phyloP scores from a whole-genome alignment of 2,797 vertebrate species.

The Cetoscarus ocellatus region DNA sequence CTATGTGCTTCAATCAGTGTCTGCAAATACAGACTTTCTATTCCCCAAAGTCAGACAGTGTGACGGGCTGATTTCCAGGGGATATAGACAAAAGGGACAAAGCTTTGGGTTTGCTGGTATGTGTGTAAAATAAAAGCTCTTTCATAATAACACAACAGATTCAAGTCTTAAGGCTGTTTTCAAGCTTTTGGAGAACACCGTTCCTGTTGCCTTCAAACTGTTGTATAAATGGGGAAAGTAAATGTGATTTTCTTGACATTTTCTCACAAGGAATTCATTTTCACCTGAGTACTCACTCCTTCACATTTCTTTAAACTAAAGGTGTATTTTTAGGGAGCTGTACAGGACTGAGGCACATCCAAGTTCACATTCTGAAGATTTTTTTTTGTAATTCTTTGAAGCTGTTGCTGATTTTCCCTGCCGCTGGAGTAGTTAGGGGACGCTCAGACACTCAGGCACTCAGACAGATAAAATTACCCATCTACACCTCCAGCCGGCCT shows the following conservation, averaged over 20 bases:
- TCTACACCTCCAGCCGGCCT: slow-evolving; percentile 60
- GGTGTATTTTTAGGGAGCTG: slow-evolving; percentile 7
- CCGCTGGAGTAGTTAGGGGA: slow-evolving; percentile 40
- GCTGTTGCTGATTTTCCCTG: slow-evolving; percentile 26
- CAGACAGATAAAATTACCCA: slow-evolving; percentile 66
- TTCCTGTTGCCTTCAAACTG: slow-evolving; percentile 40
- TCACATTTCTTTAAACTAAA: slow-evolving; percentile 7
- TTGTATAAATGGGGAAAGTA: slow-evolving; percentile 24
- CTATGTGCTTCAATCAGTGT: slow-evolving; percentile 45
- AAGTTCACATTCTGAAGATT: slow-evolving; percentile 12
- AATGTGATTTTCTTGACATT: slow-evolving; percentile 31
- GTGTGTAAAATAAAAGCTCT: slow-evolving; percentile 30
- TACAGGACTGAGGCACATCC: neutral
- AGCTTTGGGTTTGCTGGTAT: slow-evolving; percentile 15
- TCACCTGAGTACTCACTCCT: neutral
- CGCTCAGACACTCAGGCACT: slow-evolving; percentile 55
- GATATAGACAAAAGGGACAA: slow-evolving; percentile 57
- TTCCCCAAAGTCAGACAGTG: slow-evolving; percentile 31
- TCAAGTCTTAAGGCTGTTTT: slow-evolving; percentile 42
- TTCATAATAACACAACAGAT: slow-evolving; percentile 53
- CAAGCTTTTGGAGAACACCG: slow-evolving; percentile 25
- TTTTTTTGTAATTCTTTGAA: slow-evolving; percentile 13
- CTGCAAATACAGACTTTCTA: slow-evolving; percentile 54
- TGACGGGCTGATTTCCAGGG: slow-evolving; percentile 56
- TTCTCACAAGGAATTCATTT: slow-evolving; percentile 23